These are phyloP conservation scores for Nomada lathburiana DNA, from an alignment of 2,888 invertebrate genomes.

Conservation along the genomic window DNA sequence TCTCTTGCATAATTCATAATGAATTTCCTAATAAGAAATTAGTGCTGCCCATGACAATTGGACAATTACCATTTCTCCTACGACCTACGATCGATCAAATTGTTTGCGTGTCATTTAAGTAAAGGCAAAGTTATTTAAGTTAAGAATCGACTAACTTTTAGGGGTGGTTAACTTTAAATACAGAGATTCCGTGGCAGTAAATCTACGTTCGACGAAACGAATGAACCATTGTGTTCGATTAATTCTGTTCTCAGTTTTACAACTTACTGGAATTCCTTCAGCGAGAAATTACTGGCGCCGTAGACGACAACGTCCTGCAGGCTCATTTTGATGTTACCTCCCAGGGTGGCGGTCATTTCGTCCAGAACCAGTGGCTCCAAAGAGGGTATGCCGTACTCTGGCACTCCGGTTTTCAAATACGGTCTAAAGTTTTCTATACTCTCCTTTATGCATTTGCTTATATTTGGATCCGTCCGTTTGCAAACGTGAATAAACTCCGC, in stretches of 20 bases:
- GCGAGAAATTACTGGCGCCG: conserved; percentile 88
- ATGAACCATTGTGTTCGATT: too few species aligned
- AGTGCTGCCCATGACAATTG: not conserved
- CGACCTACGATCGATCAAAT: too few species aligned
- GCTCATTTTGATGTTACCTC: conserved; percentile 86
- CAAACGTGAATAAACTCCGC: conserved; percentile 87
- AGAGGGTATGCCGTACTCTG: conserved; percentile 88
- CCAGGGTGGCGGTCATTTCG: conserved; percentile 86
- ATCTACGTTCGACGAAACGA: too few species aligned
- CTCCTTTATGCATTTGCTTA: conserved; percentile 86
- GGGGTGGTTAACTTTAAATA: not conserved
- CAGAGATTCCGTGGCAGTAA: not conserved
- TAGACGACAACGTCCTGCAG: conserved; percentile 87
- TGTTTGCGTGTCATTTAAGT: too few species aligned
- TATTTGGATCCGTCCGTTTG: conserved; percentile 86
- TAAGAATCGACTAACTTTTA: not conserved
- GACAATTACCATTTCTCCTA: not conserved
- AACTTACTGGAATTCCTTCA: conserved; percentile 86
- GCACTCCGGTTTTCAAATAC: conserved; percentile 87
- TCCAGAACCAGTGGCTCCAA: conserved; percentile 89
- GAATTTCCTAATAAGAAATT: not conserved
- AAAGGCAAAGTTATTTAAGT: too few species aligned
- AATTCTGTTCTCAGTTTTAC: not conserved
- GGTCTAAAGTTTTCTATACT: conserved; percentile 87
- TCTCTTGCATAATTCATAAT: not conserved